phyloP scores from a whole-genome alignment of 2,113 vertebrate genomes.

The Nycticorax nycticorax region DNA sequence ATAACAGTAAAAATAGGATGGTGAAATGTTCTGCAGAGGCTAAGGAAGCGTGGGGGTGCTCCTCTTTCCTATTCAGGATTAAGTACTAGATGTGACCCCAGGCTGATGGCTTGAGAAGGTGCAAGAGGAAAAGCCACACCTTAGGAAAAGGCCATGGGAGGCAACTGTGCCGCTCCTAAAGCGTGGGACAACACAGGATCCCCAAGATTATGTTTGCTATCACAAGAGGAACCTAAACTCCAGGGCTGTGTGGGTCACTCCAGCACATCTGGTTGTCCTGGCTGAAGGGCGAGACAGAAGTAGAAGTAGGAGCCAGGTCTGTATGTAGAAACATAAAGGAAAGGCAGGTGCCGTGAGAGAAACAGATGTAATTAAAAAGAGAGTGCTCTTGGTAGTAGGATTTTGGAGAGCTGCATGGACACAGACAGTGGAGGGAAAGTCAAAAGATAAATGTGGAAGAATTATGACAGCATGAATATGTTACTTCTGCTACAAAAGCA shows the following conservation, averaged over 20 bases:
- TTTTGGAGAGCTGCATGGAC: neutral
- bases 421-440: neutral
- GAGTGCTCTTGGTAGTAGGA: neutral
- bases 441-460: neutral
- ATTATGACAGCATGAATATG: neutral
- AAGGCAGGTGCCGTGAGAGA: neutral
- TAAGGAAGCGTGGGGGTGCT: rapidly evolving
- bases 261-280: neutral
- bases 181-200: too few species aligned
- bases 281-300: neutral
- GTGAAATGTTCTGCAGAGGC: rapidly evolving
- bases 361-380: neutral
- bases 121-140: neutral
- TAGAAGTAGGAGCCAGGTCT: neutral
- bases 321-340: rapidly evolving
- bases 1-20: rapidly evolving
- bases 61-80: rapidly evolving
- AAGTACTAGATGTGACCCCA: rapidly evolving
- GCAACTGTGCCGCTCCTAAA: neutral
- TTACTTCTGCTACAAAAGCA: neutral
- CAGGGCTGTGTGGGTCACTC: neutral
- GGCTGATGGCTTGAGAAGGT: rapidly evolving
- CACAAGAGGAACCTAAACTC: neutral
- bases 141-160: rapidly evolving
- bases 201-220: too few species aligned